Percentiles rank a stretch among this genome's conserved stretches.
phyloP scores from a whole-genome alignment of 2,888 invertebrate species.

The Glyphotaelius pellucidus region DNA sequence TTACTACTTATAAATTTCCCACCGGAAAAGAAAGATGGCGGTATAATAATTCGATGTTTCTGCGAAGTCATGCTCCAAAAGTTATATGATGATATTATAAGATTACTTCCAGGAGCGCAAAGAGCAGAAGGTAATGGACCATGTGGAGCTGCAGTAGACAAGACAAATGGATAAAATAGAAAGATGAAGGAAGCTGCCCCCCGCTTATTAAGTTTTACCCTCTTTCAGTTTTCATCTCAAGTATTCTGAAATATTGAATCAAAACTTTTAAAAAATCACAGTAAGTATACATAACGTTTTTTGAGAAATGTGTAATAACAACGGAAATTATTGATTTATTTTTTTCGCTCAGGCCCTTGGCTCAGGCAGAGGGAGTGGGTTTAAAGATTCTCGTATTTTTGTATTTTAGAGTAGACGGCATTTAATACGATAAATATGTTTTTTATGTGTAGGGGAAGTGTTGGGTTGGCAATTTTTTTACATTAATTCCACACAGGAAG shows the following conservation, averaged over 20 bases:
- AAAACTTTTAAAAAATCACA: background rate
- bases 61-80: constrained; percentile 7
- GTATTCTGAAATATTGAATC: background rate
- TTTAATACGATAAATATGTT: too few relatives aligned
- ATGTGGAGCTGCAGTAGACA: constrained; percentile 61
- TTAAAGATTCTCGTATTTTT: background rate
- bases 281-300: background rate
- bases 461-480: background rate
- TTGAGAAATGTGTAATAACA: background rate
- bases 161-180: constrained; percentile 64
- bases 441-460: too few relatives aligned
- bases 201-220: constrained; percentile 22
- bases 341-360: background rate
- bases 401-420: too few relatives aligned
- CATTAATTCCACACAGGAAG: too few relatives aligned
- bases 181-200: constrained; percentile 42
- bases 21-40: background rate
- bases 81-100: constrained; percentile 6
- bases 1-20: background rate
- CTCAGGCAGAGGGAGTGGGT: background rate
- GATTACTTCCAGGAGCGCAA: background rate
- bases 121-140: constrained; percentile 60
- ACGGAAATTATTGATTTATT: background rate
- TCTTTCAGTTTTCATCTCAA: background rate
- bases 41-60: constrained; percentile 3